Base-by-base conservation (phyloP, 2,888 invertebrate species). In the Pseudoips prasinana region DNA sequence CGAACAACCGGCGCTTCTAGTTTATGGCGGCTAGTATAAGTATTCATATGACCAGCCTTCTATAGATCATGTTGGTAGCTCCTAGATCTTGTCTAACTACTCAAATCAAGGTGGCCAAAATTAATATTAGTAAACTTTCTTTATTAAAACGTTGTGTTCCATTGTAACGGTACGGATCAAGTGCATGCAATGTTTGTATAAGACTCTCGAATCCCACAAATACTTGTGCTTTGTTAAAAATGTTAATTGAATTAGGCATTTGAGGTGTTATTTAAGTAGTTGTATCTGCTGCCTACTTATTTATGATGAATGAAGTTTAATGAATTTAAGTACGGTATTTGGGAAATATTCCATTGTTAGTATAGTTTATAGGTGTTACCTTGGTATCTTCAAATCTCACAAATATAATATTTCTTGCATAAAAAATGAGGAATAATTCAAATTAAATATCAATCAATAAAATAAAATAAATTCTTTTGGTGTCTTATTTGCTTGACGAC, bases 161-260 rank as follows among this genome's bases (percentile, higher is more conserved):
- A 20, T 43, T 47, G 64, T 76, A 84, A 84, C 82, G 83, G 85
- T 64, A 75, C 59, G 58, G 54, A 65, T 77, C 66, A 68, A 79
- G 72, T 75, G 75, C 69, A 73, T 69, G 71, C 65, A 57, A 71
- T 58, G 62, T 65, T 70, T 74, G 73, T 69, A 19, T 25, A 41
- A 50, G 32, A 39, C 28, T 36, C 30, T 27, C 28, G 41, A 43
- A 53, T 61, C 58, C 58, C 56, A 56, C 49, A 51, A 58, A 58
- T 62, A 68, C 66, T 66, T 63, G 51, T 67, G 51, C 55, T 64
- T 69, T 64, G 60, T 63, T 62, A 63, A 59, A 55, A 73, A 66
- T 63, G 70, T 64, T 74, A 72, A 74, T 75, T 73, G 55, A 67
- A 69, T 74, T 71, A 64, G 68, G 62, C 50, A 60, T 61, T 60